A percentile compares a stretch with the other conserved stretches of the same genome.
phyloP scores from a whole-genome alignment of 2,888 invertebrate species.

The Tetanocera ferruginea region DNA sequence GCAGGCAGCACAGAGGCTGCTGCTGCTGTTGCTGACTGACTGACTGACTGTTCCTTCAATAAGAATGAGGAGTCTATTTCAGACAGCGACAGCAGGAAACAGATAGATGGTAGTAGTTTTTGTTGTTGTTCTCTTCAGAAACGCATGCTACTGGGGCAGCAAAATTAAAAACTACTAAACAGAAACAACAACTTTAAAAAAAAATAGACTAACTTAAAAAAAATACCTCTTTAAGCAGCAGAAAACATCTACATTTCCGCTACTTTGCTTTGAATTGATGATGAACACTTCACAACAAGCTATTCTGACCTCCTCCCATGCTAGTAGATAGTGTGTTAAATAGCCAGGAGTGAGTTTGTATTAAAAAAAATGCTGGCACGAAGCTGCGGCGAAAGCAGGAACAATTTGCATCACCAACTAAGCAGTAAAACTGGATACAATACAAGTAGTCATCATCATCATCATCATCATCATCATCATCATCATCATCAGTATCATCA shows the following conservation, averaged over 20 bases:
- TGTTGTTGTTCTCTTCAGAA: constrained; percentile 22
- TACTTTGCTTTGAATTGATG: constrained; percentile 43
- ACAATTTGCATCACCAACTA: no score
- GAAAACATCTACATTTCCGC: constrained; percentile 43
- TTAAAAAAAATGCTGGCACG: background rate
- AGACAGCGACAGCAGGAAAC: constrained; percentile 23
- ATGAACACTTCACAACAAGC: background rate
- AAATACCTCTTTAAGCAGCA: background rate
- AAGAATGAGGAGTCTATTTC: background rate
- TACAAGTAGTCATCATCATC: background rate
- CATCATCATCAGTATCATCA: background rate
- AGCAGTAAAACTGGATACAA: no score
- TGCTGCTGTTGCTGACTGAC: background rate
- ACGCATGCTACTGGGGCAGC: constrained; percentile 10
- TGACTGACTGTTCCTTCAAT: background rate
- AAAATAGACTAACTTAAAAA: constrained; percentile 18
- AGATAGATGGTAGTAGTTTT: constrained; percentile 12
- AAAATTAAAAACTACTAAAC: background rate
- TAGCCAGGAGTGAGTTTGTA: background rate
- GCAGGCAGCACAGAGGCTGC: background rate
- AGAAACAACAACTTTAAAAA: constrained; percentile 24
- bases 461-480: background rate
- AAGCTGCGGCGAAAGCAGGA: no score
- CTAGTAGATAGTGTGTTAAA: background rate
- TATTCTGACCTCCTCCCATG: background rate